Evolutionary conservation across 2,797 vertebrate genomes (phyloP).

Genomic region (Parauchenoglanis punctatus): DNA sequence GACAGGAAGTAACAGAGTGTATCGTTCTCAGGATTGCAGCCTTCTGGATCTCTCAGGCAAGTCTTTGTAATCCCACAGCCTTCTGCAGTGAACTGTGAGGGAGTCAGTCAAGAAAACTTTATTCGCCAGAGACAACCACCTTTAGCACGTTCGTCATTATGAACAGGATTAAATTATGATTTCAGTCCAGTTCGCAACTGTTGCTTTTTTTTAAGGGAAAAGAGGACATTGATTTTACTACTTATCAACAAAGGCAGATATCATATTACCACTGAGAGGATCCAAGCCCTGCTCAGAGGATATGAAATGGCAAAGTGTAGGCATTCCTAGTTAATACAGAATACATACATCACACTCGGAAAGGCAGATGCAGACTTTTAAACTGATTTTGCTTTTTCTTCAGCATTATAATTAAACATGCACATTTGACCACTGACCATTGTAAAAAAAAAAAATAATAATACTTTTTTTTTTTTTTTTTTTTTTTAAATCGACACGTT

Average conservation of each 20-base stretch:
- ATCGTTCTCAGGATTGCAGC: conserved; percentile 77
- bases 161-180: background rate
- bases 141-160: background rate
- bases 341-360: background rate
- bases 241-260: background rate
- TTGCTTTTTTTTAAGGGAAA: background rate
- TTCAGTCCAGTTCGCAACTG: background rate
- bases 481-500: background rate
- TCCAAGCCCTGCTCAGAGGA: background rate
- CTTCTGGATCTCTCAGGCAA: conserved; percentile 80
- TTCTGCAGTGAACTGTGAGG: conserved; percentile 77
- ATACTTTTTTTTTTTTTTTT: too few species aligned
- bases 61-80: conserved; percentile 81
- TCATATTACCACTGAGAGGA: background rate
- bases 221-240: background rate
- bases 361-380: background rate
- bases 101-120: conserved; percentile 5
- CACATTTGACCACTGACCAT: background rate
- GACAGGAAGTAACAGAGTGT: conserved; percentile 81
- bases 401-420: background rate
- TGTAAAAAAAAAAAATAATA: background rate
- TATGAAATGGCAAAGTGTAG: background rate
- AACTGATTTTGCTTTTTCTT: background rate
- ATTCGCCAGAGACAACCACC: background rate
- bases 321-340: background rate